Percentiles rank a stretch among this genome's conserved stretches.
phyloP scores from a whole-genome alignment of 2,888 invertebrate species.

The Eremobia ochroleuca region DNA sequence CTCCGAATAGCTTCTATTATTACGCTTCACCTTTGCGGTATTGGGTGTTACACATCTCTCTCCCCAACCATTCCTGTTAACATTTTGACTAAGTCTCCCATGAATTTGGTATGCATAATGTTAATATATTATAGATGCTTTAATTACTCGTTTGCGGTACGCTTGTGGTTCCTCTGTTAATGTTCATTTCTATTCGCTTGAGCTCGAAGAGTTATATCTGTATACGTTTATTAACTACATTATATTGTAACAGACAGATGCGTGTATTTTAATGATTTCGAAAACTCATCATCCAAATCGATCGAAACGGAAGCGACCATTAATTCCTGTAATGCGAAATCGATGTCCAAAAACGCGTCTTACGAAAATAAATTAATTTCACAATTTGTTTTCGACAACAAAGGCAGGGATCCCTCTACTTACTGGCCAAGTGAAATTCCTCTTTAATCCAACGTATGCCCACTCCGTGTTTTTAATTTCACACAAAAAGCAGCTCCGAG shows the following conservation, averaged over 20 bases:
- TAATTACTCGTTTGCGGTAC: slow-evolving; percentile 89
- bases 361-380: slow-evolving; percentile 84
- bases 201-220: slow-evolving; percentile 54
- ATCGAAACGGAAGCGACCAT: slow-evolving; percentile 73
- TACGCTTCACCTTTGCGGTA: slow-evolving; percentile 88
- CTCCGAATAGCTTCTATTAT: slow-evolving; percentile 89
- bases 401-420: slow-evolving; percentile 80
- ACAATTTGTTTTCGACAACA: slow-evolving; percentile 82
- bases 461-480: slow-evolving; percentile 90
- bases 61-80: slow-evolving; percentile 82
- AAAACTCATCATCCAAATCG: slow-evolving; percentile 63
- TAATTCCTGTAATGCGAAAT: slow-evolving; percentile 80
- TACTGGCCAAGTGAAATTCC: slow-evolving; percentile 86
- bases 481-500: slow-evolving; percentile 88
- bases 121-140: slow-evolving; percentile 89
- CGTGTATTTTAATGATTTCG: slow-evolving; percentile 56
- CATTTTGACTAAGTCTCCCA: slow-evolving; percentile 85
- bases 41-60: slow-evolving; percentile 88
- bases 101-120: slow-evolving; percentile 88
- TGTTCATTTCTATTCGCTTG: slow-evolving; percentile 76
- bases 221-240: slow-evolving; percentile 46
- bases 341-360: slow-evolving; percentile 75
- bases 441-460: slow-evolving; percentile 89
- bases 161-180: slow-evolving; percentile 81
- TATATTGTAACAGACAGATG: slow-evolving; percentile 56